A percentile compares a stretch with the other conserved stretches of the same genome.
Evolutionary conservation across 2,888 invertebrate species (phyloP).

Genomic region (Cordylochernes scorpioides): DNA sequence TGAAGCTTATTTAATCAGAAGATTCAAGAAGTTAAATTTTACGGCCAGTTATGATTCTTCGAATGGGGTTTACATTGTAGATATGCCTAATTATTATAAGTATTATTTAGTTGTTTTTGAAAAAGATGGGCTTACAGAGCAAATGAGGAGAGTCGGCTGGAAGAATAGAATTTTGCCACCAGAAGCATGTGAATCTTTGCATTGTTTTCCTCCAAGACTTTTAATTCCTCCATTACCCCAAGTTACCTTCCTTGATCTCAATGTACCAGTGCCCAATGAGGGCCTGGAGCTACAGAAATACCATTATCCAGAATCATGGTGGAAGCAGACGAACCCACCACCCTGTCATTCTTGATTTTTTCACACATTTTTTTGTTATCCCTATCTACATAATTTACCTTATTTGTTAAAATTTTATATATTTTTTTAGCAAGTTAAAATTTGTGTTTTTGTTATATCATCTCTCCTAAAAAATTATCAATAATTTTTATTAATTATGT

Average conservation of each 20-base stretch:
- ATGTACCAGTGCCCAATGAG: slow-evolving; percentile 28
- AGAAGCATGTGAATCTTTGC: slow-evolving; percentile 25
- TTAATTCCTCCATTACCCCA: slow-evolving; percentile 26
- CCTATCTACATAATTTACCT: too few species aligned
- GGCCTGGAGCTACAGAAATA: slow-evolving; percentile 32
- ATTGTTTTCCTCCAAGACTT: slow-evolving; percentile 29
- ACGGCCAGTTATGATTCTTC: slow-evolving; percentile 26
- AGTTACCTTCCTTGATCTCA: slow-evolving; percentile 19
- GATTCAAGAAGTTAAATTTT: slow-evolving; percentile 26
- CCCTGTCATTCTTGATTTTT: too few species aligned
- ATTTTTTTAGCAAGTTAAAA: too few species aligned
- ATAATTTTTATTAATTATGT: too few species aligned
- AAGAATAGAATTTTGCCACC: slow-evolving; percentile 27
- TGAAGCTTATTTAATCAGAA: slow-evolving; percentile 25
- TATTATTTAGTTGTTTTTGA: slow-evolving; percentile 28
- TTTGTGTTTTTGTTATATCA: too few species aligned
- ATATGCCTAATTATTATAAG: slow-evolving; percentile 10
- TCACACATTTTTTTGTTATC: too few species aligned
- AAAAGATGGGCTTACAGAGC: slow-evolving; percentile 21
- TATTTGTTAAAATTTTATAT: too few species aligned
- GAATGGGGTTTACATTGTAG: slow-evolving; percentile 27
- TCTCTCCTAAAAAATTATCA: too few species aligned
- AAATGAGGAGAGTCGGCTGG: slow-evolving; percentile 29
- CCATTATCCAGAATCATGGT: slow-evolving; percentile 31
- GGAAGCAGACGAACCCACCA: slow-evolving; percentile 65